phyloP scores from a whole-genome alignment of 2,888 invertebrate genomes.

The Coelinius sp. region DNA sequence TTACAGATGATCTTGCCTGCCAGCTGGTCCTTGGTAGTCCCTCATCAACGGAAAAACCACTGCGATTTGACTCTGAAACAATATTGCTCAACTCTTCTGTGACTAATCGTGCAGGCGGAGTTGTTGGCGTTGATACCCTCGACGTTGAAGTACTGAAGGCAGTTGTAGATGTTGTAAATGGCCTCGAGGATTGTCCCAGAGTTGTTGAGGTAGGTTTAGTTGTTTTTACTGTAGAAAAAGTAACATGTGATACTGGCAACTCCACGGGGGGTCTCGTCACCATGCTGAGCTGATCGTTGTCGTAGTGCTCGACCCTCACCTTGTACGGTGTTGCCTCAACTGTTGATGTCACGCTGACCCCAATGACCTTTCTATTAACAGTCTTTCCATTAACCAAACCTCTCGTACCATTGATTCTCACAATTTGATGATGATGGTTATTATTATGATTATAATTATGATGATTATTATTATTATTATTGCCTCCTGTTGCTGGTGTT shows the following conservation, averaged over 20 bases:
- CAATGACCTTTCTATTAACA: slow-evolving; percentile 65
- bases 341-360: slow-evolving; percentile 75
- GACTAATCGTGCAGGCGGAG: slow-evolving; percentile 57
- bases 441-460: slow-evolving; percentile 23
- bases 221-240: slow-evolving; percentile 38
- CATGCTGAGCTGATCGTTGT: slow-evolving; percentile 48
- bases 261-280: slow-evolving; percentile 51
- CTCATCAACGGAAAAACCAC: slow-evolving; percentile 76
- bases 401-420: slow-evolving; percentile 47
- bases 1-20: slow-evolving; percentile 55
- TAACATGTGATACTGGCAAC: slow-evolving; percentile 39
- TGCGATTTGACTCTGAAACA: slow-evolving; percentile 74
- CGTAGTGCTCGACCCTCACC: slow-evolving; percentile 66
- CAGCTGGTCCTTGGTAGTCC: slow-evolving; percentile 73
- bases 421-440: slow-evolving; percentile 33
- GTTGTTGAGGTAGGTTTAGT: slow-evolving; percentile 56
- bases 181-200: slow-evolving; percentile 62
- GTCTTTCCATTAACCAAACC: slow-evolving; percentile 34
- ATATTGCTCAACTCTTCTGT: slow-evolving; percentile 71
- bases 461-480: background rate
- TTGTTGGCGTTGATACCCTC: slow-evolving; percentile 40
- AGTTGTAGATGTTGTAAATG: slow-evolving; percentile 26
- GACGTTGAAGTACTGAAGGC: slow-evolving; percentile 18
- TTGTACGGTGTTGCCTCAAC: slow-evolving; percentile 74
- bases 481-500: background rate